phyloP scores from a whole-genome alignment of 2,888 invertebrate species.

The Acronicta alni region DNA sequence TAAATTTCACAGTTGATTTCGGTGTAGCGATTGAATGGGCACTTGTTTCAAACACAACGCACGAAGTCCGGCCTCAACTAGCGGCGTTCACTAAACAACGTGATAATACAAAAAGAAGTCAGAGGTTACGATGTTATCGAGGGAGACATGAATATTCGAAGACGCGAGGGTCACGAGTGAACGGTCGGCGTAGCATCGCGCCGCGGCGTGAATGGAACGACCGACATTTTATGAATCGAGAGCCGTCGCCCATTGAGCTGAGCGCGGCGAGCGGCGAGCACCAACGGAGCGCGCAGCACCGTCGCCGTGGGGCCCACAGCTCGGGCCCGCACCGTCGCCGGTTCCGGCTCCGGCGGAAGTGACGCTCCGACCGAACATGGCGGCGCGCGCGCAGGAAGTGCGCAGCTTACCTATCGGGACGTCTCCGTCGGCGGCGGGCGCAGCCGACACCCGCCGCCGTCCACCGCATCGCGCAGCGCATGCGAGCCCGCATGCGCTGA shows the following conservation, averaged over 20 bases:
- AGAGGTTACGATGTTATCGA: slow-evolving; percentile 88
- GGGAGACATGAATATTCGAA: slow-evolving; percentile 89
- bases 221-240: slow-evolving; percentile 89
- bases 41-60: slow-evolving; percentile 85
- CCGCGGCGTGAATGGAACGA: slow-evolving; percentile 87
- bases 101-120: slow-evolving; percentile 88
- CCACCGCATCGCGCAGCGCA: slow-evolving; percentile 69
- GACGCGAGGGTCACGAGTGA: slow-evolving; percentile 89
- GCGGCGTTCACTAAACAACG: slow-evolving; percentile 84
- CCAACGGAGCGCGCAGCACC: slow-evolving; percentile 69
- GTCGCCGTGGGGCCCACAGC: slow-evolving; percentile 73
- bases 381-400: slow-evolving; percentile 89
- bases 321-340: slow-evolving; percentile 71
- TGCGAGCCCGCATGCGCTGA: slow-evolving; percentile 80
- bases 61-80: slow-evolving; percentile 78
- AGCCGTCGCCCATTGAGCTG: slow-evolving; percentile 86
- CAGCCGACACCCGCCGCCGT: slow-evolving; percentile 71
- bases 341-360: slow-evolving; percentile 85
- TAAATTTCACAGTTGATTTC: slow-evolving; percentile 79
- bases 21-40: slow-evolving; percentile 74
- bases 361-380: slow-evolving; percentile 87
- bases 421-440: slow-evolving; percentile 77
- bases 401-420: slow-evolving; percentile 89
- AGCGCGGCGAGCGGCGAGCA: slow-evolving; percentile 61
- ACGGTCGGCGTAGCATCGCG: slow-evolving; percentile 83